Percentiles rank a stretch among this genome's conserved stretches.
phyloP scores from a whole-genome alignment of 2,113 vertebrate species.

The Turdus rufiventris region DNA sequence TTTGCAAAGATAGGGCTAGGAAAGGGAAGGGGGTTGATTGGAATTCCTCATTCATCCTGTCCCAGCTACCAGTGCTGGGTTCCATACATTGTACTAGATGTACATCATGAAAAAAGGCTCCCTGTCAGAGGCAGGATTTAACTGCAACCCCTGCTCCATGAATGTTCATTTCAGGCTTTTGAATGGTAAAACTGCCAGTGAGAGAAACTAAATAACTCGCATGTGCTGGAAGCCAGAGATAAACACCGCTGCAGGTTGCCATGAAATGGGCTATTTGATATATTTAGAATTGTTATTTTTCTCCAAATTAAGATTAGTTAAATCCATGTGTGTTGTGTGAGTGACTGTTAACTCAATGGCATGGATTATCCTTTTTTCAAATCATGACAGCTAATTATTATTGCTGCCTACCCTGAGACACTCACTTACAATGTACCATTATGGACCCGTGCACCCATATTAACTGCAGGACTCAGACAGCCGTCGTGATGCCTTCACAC shows the following conservation, averaged over 20 bases:
- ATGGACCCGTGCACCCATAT: conserved; percentile 49
- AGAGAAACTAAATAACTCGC: conserved; percentile 63
- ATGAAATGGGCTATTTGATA: conserved; percentile 71
- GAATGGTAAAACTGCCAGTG: conserved; percentile 66
- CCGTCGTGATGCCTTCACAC: not conserved
- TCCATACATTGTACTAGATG: not conserved
- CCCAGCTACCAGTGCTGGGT: not conserved
- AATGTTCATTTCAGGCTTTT: conserved; percentile 60
- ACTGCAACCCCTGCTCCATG: conserved; percentile 42
- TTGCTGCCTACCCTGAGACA: conserved; percentile 66
- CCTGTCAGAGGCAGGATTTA: conserved; percentile 54
- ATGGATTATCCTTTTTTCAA: conserved; percentile 74
- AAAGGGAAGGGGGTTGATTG: not conserved
- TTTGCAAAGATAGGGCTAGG: not conserved
- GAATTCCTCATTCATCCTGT: not conserved
- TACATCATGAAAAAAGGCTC: conserved; percentile 21
- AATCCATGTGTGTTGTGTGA: conserved; percentile 73
- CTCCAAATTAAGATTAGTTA: conserved; percentile 79
- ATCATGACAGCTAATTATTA: conserved; percentile 79
- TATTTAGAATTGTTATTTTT: conserved; percentile 79
- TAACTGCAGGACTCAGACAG: conserved; percentile 54
- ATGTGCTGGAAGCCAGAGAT: conserved; percentile 72
- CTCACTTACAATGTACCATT: conserved; percentile 55
- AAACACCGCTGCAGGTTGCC: conserved; percentile 69
- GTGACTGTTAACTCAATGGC: conserved; percentile 72